phyloP scores from a whole-genome alignment of 2,113 vertebrate species.

The Corynorhinus townsendii region DNA sequence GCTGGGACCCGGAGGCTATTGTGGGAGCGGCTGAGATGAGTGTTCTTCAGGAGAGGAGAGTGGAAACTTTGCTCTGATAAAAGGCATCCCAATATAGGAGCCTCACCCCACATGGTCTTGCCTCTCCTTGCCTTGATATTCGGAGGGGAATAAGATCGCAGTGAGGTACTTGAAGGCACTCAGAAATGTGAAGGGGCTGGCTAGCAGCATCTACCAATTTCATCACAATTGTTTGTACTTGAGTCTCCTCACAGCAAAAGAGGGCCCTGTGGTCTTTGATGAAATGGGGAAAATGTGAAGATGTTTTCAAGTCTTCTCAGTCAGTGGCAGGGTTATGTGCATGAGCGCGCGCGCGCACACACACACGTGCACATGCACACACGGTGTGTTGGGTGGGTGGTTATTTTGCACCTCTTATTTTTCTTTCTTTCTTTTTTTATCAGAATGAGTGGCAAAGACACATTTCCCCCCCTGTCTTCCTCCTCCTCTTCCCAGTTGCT shows the following conservation, averaged over 20 bases:
- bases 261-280: not conserved
- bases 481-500: constrained; percentile 91
- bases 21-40: constrained; percentile 50
- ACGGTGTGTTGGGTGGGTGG: not conserved
- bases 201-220: not conserved
- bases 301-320: not conserved
- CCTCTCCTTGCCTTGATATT: not conserved
- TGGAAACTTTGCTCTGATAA: constrained; percentile 65
- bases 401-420: constrained; percentile 29
- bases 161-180: not conserved
- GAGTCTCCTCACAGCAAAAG: not conserved
- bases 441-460: constrained; percentile 76
- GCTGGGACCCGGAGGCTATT: constrained; percentile 53
- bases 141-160: not conserved
- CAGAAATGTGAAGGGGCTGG: not conserved
- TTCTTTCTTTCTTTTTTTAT: not conserved
- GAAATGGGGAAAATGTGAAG: not conserved
- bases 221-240: not conserved
- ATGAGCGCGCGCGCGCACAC: fast-evolving
- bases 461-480: constrained; percentile 73
- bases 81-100: constrained; percentile 36
- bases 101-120: constrained; percentile 22
- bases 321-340: not conserved
- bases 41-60: constrained; percentile 61
- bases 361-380: too few species aligned